These are phyloP conservation scores for Zophobas morio DNA, from an alignment of 1,140 invertebrate species.

Conservation along the genomic window DNA sequence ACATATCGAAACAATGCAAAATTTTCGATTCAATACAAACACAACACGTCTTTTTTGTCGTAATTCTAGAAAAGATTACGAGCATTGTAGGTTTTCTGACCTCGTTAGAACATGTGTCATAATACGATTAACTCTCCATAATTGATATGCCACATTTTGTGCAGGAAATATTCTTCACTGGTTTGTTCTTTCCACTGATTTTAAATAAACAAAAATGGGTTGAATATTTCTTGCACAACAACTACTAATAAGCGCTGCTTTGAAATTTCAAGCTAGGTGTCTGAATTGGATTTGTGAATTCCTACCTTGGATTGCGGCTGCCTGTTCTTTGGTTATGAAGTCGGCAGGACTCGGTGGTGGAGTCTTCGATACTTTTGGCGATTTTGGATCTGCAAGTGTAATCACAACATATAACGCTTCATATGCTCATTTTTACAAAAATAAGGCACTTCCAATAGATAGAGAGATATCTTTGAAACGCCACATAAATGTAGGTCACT, in stretches of 20 bases:
- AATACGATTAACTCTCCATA: conserved; percentile 39
- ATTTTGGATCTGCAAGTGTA: conserved; percentile 65
- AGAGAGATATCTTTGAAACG: too few species aligned
- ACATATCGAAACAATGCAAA: too few species aligned
- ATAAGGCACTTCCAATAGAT: not conserved
- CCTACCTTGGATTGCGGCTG: conserved; percentile 65
- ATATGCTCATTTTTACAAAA: too few species aligned
- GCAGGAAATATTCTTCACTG: conserved; percentile 55
- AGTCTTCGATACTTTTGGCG: conserved; percentile 70
- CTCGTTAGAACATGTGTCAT: conserved; percentile 13
- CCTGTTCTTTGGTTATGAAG: conserved; percentile 66
- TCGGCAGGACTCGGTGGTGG: conserved; percentile 72
- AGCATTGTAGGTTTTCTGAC: conserved; percentile 36
- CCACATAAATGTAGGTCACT: too few species aligned
- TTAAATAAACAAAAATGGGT: not conserved
- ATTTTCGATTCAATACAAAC: too few species aligned
- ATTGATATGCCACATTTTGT: conserved; percentile 65
- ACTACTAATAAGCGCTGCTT: conserved; percentile 57
- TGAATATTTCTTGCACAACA: conserved; percentile 55
- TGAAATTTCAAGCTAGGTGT: conserved; percentile 49
- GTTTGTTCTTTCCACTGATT: not conserved
- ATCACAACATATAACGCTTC: not conserved
- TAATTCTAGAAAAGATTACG: conserved; percentile 12
- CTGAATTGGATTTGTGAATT: conserved; percentile 42
- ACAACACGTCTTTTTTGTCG: not conserved